Percentiles rank a stretch among this genome's conserved stretches.
These are phyloP conservation scores for Oxytorus armatus DNA, from an alignment of 2,888 invertebrate species.

Conservation along the genomic window DNA sequence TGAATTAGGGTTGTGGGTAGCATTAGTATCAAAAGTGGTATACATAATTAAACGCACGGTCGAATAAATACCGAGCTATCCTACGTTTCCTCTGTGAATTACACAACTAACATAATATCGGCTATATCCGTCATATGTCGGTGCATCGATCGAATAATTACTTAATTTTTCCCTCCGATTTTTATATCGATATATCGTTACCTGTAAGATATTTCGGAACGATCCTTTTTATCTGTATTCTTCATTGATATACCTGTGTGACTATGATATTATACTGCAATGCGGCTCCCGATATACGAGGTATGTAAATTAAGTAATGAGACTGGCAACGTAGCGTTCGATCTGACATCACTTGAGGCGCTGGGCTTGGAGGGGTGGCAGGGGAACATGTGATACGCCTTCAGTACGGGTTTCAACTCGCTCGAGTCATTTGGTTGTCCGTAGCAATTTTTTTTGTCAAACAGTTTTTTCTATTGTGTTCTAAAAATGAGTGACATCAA, in stretches of 20 bases:
- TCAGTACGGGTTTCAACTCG: too few species aligned
- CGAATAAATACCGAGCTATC: neutral
- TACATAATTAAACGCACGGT: neutral
- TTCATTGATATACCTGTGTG: slow-evolving; percentile 58
- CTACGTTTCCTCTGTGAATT: neutral
- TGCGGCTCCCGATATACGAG: slow-evolving; percentile 64
- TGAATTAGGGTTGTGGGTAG: slow-evolving; percentile 4
- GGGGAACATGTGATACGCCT: too few species aligned
- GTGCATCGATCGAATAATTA: slow-evolving; percentile 9
- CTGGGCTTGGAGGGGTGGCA: too few species aligned
- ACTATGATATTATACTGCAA: slow-evolving; percentile 67
- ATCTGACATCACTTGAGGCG: too few species aligned
- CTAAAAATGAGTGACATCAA: too few species aligned
- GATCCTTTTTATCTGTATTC: slow-evolving; percentile 48
- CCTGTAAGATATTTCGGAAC: neutral
- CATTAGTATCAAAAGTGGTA: neutral
- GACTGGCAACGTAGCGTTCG: too few species aligned
- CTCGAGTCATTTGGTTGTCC: too few species aligned
- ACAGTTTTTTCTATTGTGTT: too few species aligned
- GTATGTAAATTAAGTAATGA: too few species aligned
- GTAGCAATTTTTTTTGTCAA: too few species aligned
- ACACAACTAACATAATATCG: too few species aligned
- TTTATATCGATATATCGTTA: too few species aligned
- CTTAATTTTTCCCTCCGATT: neutral
- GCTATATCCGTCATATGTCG: neutral